Evolutionary conservation across 2,888 invertebrate genomes (phyloP).

Genomic region (Galerucella pusilla): DNA sequence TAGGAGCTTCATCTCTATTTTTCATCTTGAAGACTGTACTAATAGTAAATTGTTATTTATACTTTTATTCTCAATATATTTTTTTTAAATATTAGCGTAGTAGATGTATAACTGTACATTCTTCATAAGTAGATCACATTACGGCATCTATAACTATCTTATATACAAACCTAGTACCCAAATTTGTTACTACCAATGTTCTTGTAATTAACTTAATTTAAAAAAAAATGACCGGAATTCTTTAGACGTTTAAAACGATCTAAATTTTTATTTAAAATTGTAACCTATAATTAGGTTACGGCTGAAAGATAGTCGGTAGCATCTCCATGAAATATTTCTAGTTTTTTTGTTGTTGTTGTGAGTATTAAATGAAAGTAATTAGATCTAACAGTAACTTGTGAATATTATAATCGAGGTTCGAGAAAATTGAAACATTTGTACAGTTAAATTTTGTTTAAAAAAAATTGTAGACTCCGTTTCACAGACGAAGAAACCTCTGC

Average conservation of each 20-base stretch:
- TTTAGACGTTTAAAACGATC: constrained; percentile 19
- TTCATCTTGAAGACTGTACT: too few relatives aligned
- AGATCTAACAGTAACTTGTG: constrained; percentile 42
- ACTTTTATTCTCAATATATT: too few relatives aligned
- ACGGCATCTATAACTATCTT: too few relatives aligned
- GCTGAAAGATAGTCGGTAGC: constrained; percentile 38
- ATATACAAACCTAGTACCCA: not conserved
- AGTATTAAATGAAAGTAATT: constrained; percentile 41
- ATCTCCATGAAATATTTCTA: constrained; percentile 35
- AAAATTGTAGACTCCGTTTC: not conserved
- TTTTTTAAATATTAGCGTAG: too few relatives aligned
- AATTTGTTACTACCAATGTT: not conserved
- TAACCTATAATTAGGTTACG: constrained; percentile 35
- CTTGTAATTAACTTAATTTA: not conserved
- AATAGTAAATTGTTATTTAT: too few relatives aligned
- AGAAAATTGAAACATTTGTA: not conserved
- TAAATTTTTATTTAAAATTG: constrained; percentile 11
- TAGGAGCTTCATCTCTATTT: too few relatives aligned
- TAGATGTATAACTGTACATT: too few relatives aligned
- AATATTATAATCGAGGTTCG: constrained; percentile 5
- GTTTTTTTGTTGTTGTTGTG: constrained; percentile 26
- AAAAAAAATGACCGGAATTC: constrained; percentile 38
- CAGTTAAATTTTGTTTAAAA: not conserved
- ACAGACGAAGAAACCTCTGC: too few relatives aligned
- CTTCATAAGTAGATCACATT: too few relatives aligned